A percentile compares a stretch with the other conserved stretches of the same genome.
These are phyloP conservation scores for Hafferia zeledoni DNA, from an alignment of 2,797 vertebrate genomes.

Conservation along the genomic window DNA sequence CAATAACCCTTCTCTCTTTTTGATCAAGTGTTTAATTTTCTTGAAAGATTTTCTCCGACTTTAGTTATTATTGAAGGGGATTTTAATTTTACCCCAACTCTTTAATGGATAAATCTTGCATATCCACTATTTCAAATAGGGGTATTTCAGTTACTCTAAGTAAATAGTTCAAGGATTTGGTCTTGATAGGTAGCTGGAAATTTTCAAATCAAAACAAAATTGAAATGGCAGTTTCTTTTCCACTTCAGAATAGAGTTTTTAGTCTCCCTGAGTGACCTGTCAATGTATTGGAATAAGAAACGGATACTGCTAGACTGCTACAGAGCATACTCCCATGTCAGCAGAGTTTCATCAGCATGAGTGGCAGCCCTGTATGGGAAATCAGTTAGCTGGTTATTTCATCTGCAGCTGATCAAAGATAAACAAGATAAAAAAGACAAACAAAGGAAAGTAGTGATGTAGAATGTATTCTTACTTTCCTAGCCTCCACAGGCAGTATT, in stretches of 20 bases:
- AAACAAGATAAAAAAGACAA: slow-evolving; percentile 52
- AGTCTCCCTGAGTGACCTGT: slow-evolving; percentile 43
- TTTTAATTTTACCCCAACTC: slow-evolving; percentile 76
- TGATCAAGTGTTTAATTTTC: slow-evolving; percentile 83
- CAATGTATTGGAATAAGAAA: slow-evolving; percentile 47
- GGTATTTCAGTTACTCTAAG: slow-evolving; percentile 77
- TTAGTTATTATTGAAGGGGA: slow-evolving; percentile 74
- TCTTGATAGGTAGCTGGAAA: slow-evolving; percentile 66
- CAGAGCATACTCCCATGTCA: slow-evolving; percentile 1
- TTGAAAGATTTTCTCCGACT: slow-evolving; percentile 78
- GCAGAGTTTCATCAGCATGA: slow-evolving; percentile 29
- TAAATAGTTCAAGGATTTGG: slow-evolving; percentile 78
- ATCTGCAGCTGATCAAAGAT: slow-evolving; percentile 65
- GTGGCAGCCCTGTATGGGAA: slow-evolving; percentile 33
- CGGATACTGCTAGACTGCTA: slow-evolving; percentile 39
- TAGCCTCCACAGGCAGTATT: slow-evolving; percentile 10
- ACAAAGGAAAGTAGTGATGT: slow-evolving; percentile 39
- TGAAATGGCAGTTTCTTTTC: slow-evolving; percentile 54
- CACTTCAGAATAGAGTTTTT: slow-evolving; percentile 39
- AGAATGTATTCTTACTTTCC: slow-evolving; percentile 29
- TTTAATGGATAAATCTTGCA: slow-evolving; percentile 78
- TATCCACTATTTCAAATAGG: slow-evolving; percentile 71
- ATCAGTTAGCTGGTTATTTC: slow-evolving; percentile 63
- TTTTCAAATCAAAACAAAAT: slow-evolving; percentile 70
- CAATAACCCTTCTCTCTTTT: slow-evolving; percentile 73